phyloP scores from a whole-genome alignment of 2,888 invertebrate genomes.

The Lepeophtheirus nordmannii region DNA sequence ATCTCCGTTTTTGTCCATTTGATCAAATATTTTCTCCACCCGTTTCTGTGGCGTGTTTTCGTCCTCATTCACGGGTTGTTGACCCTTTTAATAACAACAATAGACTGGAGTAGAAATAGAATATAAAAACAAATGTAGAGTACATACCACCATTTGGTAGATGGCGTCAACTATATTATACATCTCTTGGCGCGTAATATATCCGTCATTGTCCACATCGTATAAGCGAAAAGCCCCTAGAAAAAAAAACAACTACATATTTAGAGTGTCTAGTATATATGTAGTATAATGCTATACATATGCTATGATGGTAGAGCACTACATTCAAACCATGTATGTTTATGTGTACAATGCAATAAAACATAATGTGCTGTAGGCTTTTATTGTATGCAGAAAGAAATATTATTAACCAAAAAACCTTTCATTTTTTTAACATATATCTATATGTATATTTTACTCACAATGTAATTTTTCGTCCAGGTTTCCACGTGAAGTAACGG shows the following conservation, averaged over 20 bases:
- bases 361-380: no score
- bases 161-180: conserved; percentile 93
- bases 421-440: no score
- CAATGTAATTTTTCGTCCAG: conserved; percentile 96
- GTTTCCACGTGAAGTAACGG: conserved; percentile 94
- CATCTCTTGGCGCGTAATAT: conserved; percentile 87
- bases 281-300: no score
- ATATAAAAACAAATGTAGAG: no score
- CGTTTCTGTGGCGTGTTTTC: conserved; percentile 86
- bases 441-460: conserved; percentile 46
- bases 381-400: no score
- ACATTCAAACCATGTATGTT: no score
- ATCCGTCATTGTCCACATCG: conserved; percentile 89
- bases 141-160: conserved; percentile 90
- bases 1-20: conserved; percentile 97
- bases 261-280: no score
- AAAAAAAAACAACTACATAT: conserved; percentile 32
- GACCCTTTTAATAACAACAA: conserved; percentile 51
- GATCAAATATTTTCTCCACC: conserved; percentile 95
- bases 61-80: conserved; percentile 53
- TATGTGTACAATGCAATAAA: no score
- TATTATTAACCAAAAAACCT: no score
- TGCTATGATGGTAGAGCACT: no score
- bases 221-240: conserved; percentile 89
- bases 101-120: background rate